Conservation (phyloP, 2,113 vertebrate species). For the Montifringilla adamsi region DNA sequence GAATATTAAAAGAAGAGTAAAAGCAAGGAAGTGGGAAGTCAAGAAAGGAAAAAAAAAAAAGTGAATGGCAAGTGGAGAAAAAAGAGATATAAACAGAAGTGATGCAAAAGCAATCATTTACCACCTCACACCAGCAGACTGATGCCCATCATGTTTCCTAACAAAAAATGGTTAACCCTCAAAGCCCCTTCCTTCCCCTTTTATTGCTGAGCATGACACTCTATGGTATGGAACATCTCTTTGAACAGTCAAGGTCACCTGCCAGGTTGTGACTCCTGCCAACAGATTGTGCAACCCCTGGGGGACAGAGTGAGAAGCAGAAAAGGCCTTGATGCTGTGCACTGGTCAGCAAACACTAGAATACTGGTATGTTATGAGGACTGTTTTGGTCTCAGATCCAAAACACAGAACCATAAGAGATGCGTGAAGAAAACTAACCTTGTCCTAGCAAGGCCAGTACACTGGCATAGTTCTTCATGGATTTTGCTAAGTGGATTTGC, state of each 20-base stretch:
- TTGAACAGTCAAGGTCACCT: background rate
- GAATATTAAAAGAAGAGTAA: background rate
- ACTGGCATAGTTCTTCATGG: background rate
- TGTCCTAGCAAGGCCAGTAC: background rate
- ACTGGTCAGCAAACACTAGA: background rate
- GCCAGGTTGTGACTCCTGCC: background rate
- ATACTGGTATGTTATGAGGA: fast-evolving
- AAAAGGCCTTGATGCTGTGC: background rate
- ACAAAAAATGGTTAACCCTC: background rate
- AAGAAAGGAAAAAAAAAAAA: background rate
- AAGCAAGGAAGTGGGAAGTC: background rate
- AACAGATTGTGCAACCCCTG: fast-evolving
- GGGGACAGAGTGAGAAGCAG: background rate
- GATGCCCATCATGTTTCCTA: background rate
- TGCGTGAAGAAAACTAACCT: background rate
- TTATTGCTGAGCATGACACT: background rate
- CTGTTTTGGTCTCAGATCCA: background rate
- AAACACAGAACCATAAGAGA: background rate
- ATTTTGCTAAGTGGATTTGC: background rate
- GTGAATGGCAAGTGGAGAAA: background rate
- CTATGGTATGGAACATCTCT: background rate
- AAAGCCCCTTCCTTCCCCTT: background rate
- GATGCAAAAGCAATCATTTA: background rate
- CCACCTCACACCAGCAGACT: background rate
- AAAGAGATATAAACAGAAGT: background rate